Evolutionary conservation across 2,113 vertebrate species (phyloP).

Genomic region (Hippocampus mohnikei): DNA sequence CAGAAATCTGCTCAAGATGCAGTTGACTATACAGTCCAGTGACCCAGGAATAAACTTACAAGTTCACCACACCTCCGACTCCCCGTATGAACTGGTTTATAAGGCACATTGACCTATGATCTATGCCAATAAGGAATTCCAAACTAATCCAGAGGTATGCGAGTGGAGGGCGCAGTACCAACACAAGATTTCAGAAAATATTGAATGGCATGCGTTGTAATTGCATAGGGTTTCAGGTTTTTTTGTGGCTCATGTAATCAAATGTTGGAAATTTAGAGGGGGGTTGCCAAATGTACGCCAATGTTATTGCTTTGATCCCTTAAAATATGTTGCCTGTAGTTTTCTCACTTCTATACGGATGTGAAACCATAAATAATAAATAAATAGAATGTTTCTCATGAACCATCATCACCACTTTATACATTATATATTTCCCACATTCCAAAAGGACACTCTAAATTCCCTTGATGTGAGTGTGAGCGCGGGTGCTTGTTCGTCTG

Average conservation of each 20-base stretch:
- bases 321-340: neutral
- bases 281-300: neutral
- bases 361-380: neutral
- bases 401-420: neutral
- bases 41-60: slow-evolving; percentile 1
- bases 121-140: slow-evolving; percentile 32
- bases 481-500: too few species aligned
- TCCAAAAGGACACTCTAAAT: too few species aligned
- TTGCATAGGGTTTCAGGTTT: neutral
- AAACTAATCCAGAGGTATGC: slow-evolving; percentile 55
- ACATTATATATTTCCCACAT: neutral
- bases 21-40: neutral
- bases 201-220: slow-evolving; percentile 10
- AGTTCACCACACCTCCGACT: slow-evolving; percentile 30
- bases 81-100: slow-evolving; percentile 24
- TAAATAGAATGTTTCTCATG: neutral
- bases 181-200: slow-evolving; percentile 33
- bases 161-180: slow-evolving; percentile 32
- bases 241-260: neutral
- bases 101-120: slow-evolving; percentile 29
- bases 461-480: too few species aligned
- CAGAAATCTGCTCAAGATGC: neutral
- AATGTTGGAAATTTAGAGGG: neutral
- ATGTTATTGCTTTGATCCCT: neutral
- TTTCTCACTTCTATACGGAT: neutral